Evolutionary conservation across 2,113 vertebrate species (phyloP), one percentile per base, ranked within the genome.

Genomic region (Thalassarche chlororhynchos): DNA sequence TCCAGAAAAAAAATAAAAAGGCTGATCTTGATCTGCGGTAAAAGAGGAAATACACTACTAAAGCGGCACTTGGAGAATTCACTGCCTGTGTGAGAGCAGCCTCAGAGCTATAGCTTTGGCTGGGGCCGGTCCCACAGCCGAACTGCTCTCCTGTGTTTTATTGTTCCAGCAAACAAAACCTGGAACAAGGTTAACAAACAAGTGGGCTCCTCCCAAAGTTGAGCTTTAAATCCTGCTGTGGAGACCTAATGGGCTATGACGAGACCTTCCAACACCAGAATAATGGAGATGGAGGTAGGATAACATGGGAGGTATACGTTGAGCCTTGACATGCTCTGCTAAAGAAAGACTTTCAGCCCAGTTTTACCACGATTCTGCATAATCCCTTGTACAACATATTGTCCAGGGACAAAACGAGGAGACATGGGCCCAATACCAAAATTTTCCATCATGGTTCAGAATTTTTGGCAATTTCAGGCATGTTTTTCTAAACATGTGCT

Each of bases 161-260:
- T 94, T 97, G 93, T 95, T 97, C 87, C 91, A 80, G 81, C 89
- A 93, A 90, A 95, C 96, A 96, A 97, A 97, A 97, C 93, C 94
- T 96, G 95, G 96, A 96, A 96, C 84, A 88, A 84, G 71, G 64
- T 60, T 83, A 93, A 88, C 82, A 96, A 96, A 95, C 54, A 84
- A 85, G 54, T 5, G 20, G 68, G 49, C 62, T 89, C 70, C 70
- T 96, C 89, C 93, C 93, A 93, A 54, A 21, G 51, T 62, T 88
- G 74, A 79, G 34, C 42, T 91, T 71, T 38, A 87, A 91, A 60
- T 51, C 62, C 18, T 93, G 38, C 38, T 61, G 21, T 40, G 51
- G 71, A 89, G n/a, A 64, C 32, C 46, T 36, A 65, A 64, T 2
- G 7, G 64, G 52, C 42, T 82, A 54, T 44, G 12, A 44, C 0